Evolutionary conservation across 2,888 invertebrate species (phyloP).

Genomic region (Cremastobaeus sp.): DNA sequence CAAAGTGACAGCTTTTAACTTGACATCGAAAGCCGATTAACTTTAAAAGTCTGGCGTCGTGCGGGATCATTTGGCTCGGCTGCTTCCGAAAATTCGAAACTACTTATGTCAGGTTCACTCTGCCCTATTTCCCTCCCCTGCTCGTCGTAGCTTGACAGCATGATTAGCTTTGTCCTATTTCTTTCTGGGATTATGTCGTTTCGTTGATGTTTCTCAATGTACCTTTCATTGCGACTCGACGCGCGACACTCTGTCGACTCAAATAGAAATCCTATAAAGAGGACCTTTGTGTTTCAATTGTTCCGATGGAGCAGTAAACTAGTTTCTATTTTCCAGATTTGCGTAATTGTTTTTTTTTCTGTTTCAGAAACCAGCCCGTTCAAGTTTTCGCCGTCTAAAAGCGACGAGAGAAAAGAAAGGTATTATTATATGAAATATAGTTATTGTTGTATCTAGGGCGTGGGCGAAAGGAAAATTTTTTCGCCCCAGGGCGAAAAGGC

Average conservation of each 20-base stretch:
- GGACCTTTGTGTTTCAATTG: slow-evolving; percentile 15
- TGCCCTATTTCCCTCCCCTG: not conserved
- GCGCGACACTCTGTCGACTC: slow-evolving; percentile 48
- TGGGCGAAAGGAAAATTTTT: too few species aligned
- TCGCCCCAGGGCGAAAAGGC: too few species aligned
- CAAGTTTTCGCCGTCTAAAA: not conserved
- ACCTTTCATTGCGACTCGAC: slow-evolving; percentile 66
- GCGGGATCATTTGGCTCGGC: slow-evolving; percentile 66
- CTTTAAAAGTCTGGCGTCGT: slow-evolving; percentile 45
- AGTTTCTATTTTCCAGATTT: slow-evolving; percentile 3
- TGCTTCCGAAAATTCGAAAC: slow-evolving; percentile 68
- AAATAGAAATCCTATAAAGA: slow-evolving; percentile 37
- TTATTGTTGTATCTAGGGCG: too few species aligned
- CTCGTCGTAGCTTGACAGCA: slow-evolving; percentile 9
- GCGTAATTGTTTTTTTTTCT: slow-evolving; percentile 73
- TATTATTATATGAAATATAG: too few species aligned
- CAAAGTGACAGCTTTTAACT: slow-evolving; percentile 39
- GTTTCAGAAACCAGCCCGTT: too few species aligned
- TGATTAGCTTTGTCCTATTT: slow-evolving; percentile 49
- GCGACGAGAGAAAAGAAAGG: not conserved
- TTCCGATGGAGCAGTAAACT: slow-evolving; percentile 1
- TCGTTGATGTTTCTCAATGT: slow-evolving; percentile 69
- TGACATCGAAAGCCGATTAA: slow-evolving; percentile 50
- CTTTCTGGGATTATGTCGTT: slow-evolving; percentile 65
- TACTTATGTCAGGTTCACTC: slow-evolving; percentile 64